Conservation (phyloP, 2,888 invertebrate species). For the Xylota segnis region DNA sequence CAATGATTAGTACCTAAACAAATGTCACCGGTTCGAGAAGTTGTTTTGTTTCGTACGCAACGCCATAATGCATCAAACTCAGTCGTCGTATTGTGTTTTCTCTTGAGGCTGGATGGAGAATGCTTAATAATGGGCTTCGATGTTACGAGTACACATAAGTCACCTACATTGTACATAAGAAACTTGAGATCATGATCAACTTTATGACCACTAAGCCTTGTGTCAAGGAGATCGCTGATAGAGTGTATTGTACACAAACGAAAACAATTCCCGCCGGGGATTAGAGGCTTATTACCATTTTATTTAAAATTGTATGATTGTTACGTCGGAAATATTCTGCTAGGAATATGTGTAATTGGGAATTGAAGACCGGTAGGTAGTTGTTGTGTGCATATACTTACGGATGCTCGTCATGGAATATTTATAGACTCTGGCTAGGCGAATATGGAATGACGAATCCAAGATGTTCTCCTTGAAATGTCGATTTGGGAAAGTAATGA, state of each 20-base stretch:
- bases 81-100: not conserved
- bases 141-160: conserved; percentile 27
- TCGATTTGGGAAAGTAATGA: not conserved
- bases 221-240: conserved; percentile 66
- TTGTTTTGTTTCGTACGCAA: conserved; percentile 15
- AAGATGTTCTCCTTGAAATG: not conserved
- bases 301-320: not conserved
- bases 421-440: not conserved
- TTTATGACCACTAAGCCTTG: conserved; percentile 59
- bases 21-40: conserved; percentile 31
- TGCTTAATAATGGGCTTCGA: conserved; percentile 17
- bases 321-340: conserved; percentile 18
- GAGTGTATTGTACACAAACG: conserved; percentile 14
- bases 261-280: conserved; percentile 19
- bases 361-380: conserved; percentile 7
- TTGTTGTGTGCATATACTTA: not conserved
- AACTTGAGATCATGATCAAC: conserved; percentile 45
- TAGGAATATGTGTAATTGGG: conserved; percentile 21
- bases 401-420: too few relatives aligned
- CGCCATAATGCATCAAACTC: conserved; percentile 22
- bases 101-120: not conserved
- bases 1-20: conserved; percentile 16
- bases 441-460: not conserved
- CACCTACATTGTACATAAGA: conserved; percentile 33
- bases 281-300: conserved; percentile 23